Conservation (phyloP, 1,140 invertebrate genomes). For the Chymomyza costata region DNA sequence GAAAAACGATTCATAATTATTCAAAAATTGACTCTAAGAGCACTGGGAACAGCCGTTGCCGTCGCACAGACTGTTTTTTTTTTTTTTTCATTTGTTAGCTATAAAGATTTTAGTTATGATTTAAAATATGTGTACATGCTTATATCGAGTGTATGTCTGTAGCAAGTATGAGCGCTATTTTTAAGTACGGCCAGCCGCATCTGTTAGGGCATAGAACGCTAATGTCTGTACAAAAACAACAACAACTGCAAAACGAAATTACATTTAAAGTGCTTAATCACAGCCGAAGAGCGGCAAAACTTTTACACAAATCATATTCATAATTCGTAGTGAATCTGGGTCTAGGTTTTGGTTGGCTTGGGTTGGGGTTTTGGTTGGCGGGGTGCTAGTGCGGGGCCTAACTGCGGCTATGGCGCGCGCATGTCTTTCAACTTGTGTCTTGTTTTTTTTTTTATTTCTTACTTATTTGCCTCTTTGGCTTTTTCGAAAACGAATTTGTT, state of each 20-base stretch:
- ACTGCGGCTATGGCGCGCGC: too few species aligned
- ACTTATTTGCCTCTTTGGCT: conserved; percentile 31
- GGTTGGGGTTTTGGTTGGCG: neutral
- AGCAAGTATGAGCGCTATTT: too few species aligned
- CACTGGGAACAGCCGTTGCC: conserved; percentile 18
- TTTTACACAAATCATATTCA: conserved; percentile 67
- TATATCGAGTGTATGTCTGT: too few species aligned
- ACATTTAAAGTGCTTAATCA: conserved; percentile 73
- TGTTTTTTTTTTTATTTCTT: conserved; percentile 16
- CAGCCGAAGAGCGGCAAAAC: conserved; percentile 41
- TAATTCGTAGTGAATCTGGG: too few species aligned
- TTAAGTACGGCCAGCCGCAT: conserved; percentile 36
- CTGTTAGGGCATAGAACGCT: too few species aligned
- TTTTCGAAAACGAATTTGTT: conserved; percentile 40
- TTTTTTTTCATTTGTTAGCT: conserved; percentile 42
- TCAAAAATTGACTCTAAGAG: conserved; percentile 70
- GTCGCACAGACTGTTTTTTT: too few species aligned
- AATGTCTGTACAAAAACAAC: too few species aligned
- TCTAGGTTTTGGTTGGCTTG: neutral
- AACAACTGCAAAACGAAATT: conserved; percentile 39
- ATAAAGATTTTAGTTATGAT: conserved; percentile 71
- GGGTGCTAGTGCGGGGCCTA: too few species aligned
- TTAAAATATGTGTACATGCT: conserved; percentile 33
- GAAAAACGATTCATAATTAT: conserved; percentile 73
- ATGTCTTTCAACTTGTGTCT: conserved; percentile 46